Percentiles rank a stretch among this genome's conserved stretches.
Conservation (phyloP, 1,140 invertebrate species). For the Anoplophora glabripennis region DNA sequence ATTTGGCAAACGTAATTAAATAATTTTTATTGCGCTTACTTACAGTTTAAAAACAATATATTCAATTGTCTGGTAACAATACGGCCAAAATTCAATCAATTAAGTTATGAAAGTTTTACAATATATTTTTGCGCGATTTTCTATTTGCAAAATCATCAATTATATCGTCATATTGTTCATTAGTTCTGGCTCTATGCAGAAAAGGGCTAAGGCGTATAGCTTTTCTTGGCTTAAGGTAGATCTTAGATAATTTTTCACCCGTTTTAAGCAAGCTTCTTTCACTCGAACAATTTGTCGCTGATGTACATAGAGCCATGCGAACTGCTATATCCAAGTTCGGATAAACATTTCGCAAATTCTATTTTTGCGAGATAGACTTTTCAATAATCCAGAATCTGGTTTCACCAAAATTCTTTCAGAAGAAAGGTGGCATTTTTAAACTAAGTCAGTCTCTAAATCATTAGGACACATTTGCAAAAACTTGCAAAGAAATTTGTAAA, state of each 20-base stretch:
- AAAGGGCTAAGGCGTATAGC: constrained; percentile 22
- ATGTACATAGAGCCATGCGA: constrained; percentile 20
- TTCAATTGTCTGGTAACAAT: no score
- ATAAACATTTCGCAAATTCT: constrained; percentile 19
- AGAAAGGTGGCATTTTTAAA: no score
- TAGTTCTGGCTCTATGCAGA: constrained; percentile 24
- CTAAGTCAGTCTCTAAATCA: no score
- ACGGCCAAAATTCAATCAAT: neutral
- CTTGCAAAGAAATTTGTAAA: constrained; percentile 25
- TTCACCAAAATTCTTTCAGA: no score
- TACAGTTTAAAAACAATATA: no score
- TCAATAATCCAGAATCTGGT: no score
- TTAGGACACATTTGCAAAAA: no score
- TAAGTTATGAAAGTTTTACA: constrained; percentile 5
- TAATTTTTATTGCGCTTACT: no score
- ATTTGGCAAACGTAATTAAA: no score
- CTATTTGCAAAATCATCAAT: constrained; percentile 2
- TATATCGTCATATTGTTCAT: constrained; percentile 1
- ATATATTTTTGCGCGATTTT: constrained; percentile 1
- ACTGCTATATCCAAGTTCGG: constrained; percentile 21
- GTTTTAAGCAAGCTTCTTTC: constrained; percentile 25
- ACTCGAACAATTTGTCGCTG: constrained; percentile 31
- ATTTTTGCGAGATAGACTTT: no score
- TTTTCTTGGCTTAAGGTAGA: constrained; percentile 25
- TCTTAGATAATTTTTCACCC: constrained; percentile 27